Percentiles rank a stretch among this genome's conserved stretches.
Conservation (phyloP, 2,888 invertebrate genomes). For the Agrochola circellaris region DNA sequence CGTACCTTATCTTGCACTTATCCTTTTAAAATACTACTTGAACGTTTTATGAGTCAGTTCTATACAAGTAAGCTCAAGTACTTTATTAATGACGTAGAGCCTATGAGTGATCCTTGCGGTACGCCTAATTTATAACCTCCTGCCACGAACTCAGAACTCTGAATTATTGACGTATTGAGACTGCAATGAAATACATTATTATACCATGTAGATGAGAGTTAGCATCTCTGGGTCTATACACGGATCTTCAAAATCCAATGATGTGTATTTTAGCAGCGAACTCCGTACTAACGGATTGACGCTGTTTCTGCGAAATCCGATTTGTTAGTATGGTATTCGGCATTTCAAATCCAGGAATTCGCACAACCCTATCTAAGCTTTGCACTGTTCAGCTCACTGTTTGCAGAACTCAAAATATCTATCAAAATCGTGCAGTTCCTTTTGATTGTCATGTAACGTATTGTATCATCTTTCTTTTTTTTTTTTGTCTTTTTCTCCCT, state of each 20-base stretch:
- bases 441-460: background rate
- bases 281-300: slow-evolving; percentile 51
- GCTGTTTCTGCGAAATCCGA: slow-evolving; percentile 61
- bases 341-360: slow-evolving; percentile 44
- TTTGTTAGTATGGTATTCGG: slow-evolving; percentile 55
- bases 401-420: slow-evolving; percentile 6
- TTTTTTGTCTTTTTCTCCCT: background rate
- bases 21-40: slow-evolving; percentile 44
- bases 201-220: background rate
- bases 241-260: slow-evolving; percentile 43
- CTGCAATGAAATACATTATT: slow-evolving; percentile 21
- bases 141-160: slow-evolving; percentile 22
- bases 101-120: slow-evolving; percentile 45
- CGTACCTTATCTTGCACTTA: slow-evolving; percentile 12
- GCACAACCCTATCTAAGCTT: slow-evolving; percentile 16
- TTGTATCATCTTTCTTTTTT: too few relatives aligned
- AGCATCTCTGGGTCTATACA: slow-evolving; percentile 29
- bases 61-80: slow-evolving; percentile 40
- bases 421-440: background rate
- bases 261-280: slow-evolving; percentile 56
- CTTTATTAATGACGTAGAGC: slow-evolving; percentile 32
- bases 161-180: slow-evolving; percentile 25
- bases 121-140: slow-evolving; percentile 50
- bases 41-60: slow-evolving; percentile 35
- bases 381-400: slow-evolving; percentile 2